Evolutionary conservation across 2,797 vertebrate species (phyloP), one percentile per base, ranked within the genome.

Genomic region (Aplochiton taeniatus): DNA sequence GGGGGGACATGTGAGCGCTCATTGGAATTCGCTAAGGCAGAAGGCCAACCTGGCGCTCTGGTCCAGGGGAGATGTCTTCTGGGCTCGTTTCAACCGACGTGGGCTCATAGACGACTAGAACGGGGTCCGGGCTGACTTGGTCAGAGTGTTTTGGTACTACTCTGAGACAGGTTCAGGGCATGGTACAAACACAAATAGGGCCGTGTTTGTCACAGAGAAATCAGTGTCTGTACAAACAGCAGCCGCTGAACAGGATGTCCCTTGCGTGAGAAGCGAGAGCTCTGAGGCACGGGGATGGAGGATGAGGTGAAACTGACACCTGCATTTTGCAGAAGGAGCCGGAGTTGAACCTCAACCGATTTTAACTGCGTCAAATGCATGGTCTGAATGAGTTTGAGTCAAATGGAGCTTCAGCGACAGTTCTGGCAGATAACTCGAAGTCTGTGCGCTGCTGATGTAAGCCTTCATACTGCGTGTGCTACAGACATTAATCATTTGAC

Each of bases 221-320:
- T 44, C 18, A 16, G 16, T 45, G 58, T 60, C 12, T 18, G 11
- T 41, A 64, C 64, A 48, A 13, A 61, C 56, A 69, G 78, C 75
- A 73, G 74, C 75, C 50, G 5, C 42, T 58, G 10, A 48, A 73
- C 81, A 85, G 85, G 84, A 84, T 78, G 80, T 78, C 74, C 77
- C 66, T 61, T 75, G 68, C 72, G 81, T 51, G 53, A 78, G 83
- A 88, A 88, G 68, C 79, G 81, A 88, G 56, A 85, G 83, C 61
- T 49, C 61, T 60, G 20, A 62, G 64, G 68, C 69, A 2, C n/a
- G 46, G 67, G 1, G 67, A 68, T 4, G 84, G 79, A 72, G n/a
- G 5, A 45, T 70, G 81, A 49, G 68, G 79, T 68, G 43, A 48
- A 50, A 48, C 59, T 62, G 17, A 78, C 80, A 73, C 72, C 73